phyloP scores from a whole-genome alignment of 2,797 vertebrate species.

The Thripadectes ignobilis region DNA sequence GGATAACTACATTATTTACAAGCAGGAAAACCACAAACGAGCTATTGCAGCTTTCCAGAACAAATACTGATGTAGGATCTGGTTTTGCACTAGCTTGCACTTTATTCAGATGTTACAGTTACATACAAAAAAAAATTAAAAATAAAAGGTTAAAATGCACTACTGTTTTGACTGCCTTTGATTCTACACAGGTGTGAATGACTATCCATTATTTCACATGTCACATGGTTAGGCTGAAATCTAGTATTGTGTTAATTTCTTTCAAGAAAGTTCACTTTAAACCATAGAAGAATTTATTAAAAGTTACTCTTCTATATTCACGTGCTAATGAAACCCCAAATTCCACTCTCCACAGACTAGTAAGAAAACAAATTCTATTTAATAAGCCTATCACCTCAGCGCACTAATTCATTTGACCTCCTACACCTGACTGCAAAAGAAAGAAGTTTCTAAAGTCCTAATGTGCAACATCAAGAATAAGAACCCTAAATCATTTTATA shows the following conservation, averaged over 20 bases:
- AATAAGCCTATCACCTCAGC: neutral
- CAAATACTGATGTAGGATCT: slow-evolving; percentile 17
- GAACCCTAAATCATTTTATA: neutral
- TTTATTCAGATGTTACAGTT: neutral
- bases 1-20: slow-evolving; percentile 41
- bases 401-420: neutral
- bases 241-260: neutral
- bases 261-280: neutral
- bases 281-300: neutral
- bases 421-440: neutral
- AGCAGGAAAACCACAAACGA: slow-evolving; percentile 48
- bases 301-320: neutral
- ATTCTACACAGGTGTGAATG: neutral
- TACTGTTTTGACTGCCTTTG: neutral
- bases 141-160: neutral
- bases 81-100: neutral
- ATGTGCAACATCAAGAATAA: neutral
- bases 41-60: slow-evolving; percentile 21
- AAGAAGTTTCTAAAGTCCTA: neutral
- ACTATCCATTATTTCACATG: neutral
- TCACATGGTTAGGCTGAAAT: neutral
- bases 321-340: neutral
- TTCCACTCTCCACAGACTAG: neutral
- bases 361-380: neutral
- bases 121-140: neutral